These are phyloP conservation scores for Chymomyza procnemis DNA, from an alignment of 2,888 invertebrate species.

Conservation along the genomic window DNA sequence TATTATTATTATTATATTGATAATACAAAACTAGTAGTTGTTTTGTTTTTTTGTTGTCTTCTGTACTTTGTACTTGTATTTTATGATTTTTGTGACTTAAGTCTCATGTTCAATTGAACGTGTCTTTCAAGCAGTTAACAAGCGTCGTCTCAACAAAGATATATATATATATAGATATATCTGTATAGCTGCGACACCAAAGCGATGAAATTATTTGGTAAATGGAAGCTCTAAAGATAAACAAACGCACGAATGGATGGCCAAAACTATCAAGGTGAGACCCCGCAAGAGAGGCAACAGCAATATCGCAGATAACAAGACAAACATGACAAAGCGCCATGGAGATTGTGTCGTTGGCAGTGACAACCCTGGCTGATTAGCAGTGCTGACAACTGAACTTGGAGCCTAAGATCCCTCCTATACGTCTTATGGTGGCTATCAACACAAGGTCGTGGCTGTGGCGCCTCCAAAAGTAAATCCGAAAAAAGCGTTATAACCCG, in stretches of 20 bases:
- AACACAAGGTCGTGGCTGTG: not conserved
- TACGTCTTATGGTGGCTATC: not conserved
- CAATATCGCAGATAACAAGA: not conserved
- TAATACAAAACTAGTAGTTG: too few relatives aligned
- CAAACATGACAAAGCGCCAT: not conserved
- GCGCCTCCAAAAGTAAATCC: too few relatives aligned
- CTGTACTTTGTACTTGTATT: not conserved
- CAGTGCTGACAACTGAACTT: not conserved
- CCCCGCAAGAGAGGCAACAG: not conserved
- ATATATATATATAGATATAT: too few relatives aligned
- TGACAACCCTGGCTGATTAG: not conserved
- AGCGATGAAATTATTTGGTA: slow-evolving; percentile 16
- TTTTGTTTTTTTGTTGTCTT: not conserved
- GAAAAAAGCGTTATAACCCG: too few relatives aligned
- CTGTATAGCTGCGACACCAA: not conserved
- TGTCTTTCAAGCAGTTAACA: slow-evolving; percentile 63
- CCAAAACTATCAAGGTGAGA: not conserved
- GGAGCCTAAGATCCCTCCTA: not conserved
- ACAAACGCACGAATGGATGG: slow-evolving; percentile 10
- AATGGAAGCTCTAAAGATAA: slow-evolving; percentile 30
- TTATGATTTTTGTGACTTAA: slow-evolving; percentile 31
- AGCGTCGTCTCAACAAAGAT: slow-evolving; percentile 30
- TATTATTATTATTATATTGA: not conserved
- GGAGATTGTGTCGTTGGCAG: not conserved
- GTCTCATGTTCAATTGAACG: slow-evolving; percentile 63